Evolutionary conservation across 30 jellyfish, hydroid and myxozoan genomes (phyloP).

Genomic region (Catostylus mosaicus): DNA sequence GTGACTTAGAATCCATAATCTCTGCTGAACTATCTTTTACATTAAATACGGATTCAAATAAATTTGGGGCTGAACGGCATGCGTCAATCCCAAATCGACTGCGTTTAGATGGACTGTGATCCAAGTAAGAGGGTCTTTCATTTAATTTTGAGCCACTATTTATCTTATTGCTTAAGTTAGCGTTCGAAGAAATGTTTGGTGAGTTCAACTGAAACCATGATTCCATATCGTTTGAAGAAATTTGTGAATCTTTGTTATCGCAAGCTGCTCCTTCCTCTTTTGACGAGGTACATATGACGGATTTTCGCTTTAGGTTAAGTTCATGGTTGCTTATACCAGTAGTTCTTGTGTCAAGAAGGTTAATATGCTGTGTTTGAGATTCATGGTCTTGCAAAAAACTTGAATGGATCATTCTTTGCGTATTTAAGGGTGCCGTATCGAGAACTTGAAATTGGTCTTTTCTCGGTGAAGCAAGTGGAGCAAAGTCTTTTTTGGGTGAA

Average conservation of each 20-base stretch:
- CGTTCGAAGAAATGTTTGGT: neutral
- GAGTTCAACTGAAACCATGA: no score
- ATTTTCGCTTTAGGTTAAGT: slow-evolving; percentile 1
- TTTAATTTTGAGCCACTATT: neutral
- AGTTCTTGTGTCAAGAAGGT: neutral
- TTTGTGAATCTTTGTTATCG: neutral
- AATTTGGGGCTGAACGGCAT: slow-evolving; percentile 24
- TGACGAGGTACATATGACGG: slow-evolving; percentile 12
- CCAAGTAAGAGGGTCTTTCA: neutral
- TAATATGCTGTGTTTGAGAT: neutral
- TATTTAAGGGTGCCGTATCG: neutral
- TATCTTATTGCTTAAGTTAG: neutral
- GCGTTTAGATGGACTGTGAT: neutral
- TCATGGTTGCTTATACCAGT: neutral
- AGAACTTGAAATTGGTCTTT: neutral
- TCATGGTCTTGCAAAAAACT: neutral
- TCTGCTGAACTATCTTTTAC: neutral
- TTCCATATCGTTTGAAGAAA: neutral
- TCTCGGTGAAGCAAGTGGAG: neutral
- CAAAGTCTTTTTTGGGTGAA: no score
- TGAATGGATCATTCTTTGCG: neutral
- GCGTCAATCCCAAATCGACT: neutral
- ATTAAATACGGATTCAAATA: slow-evolving; percentile 34
- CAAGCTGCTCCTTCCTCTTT: neutral
- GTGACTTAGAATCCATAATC: neutral